phyloP scores from a whole-genome alignment of 2,797 vertebrate genomes.

The Naso thynnoides region DNA sequence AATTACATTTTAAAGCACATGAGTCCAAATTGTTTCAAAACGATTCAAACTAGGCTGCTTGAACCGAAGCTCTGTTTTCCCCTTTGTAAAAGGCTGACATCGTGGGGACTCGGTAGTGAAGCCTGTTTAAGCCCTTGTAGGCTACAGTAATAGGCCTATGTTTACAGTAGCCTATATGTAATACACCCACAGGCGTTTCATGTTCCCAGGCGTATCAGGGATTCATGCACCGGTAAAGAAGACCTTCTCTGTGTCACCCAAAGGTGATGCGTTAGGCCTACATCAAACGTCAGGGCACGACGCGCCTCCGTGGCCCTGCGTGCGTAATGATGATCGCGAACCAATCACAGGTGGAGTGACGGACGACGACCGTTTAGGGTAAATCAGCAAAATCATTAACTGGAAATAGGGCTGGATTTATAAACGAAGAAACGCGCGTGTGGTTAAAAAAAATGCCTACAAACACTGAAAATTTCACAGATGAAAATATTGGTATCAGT shows the following conservation, averaged over 20 bases:
- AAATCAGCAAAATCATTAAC: constrained; percentile 64
- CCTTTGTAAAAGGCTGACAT: background rate
- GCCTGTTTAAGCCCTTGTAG: background rate
- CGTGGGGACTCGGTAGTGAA: background rate
- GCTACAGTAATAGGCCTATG: background rate
- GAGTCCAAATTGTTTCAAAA: background rate
- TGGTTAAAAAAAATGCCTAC: accelerated
- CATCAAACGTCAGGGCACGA: constrained; percentile 70
- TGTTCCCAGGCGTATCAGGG: background rate
- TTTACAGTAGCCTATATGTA: background rate
- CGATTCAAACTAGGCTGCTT: background rate
- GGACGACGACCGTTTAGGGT: constrained; percentile 63
- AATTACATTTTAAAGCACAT: constrained; percentile 2
- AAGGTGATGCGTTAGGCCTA: constrained; percentile 67
- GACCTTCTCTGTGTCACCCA: constrained; percentile 62
- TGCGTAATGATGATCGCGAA: constrained; percentile 67
- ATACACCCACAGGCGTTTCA: background rate
- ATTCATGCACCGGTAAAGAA: background rate
- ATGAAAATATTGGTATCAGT: background rate
- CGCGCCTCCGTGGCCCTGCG: constrained; percentile 62
- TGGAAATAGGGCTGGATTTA: constrained; percentile 17
- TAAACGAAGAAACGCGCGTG: background rate
- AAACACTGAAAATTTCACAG: background rate
- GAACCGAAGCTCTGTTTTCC: background rate
- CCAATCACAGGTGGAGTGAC: constrained; percentile 78